phyloP scores from a whole-genome alignment of 53 echinoderm and acorn worm species.

The Mesocentrotus franciscanus region DNA sequence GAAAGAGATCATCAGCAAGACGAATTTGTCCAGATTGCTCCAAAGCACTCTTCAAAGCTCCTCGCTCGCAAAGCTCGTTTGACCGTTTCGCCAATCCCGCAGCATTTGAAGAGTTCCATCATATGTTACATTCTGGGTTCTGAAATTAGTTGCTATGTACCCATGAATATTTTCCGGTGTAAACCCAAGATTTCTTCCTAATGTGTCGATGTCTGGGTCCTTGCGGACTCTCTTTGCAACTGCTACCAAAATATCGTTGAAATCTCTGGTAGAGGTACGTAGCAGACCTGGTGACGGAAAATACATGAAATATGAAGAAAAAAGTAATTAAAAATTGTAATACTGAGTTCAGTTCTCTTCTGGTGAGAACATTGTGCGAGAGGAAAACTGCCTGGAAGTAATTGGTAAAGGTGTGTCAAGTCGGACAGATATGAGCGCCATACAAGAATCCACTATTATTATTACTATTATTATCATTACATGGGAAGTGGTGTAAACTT shows the following conservation, averaged over 20 bases:
- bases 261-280: background rate
- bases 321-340: no score
- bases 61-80: background rate
- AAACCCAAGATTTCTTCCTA: background rate
- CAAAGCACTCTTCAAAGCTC: background rate
- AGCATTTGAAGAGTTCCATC: background rate
- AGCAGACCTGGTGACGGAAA: no score
- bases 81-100: background rate
- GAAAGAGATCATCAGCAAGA: background rate
- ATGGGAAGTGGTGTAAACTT: no score
- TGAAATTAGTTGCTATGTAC: background rate
- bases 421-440: no score
- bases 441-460: no score
- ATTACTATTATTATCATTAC: no score
- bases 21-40: background rate
- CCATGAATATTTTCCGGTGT: background rate
- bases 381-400: no score
- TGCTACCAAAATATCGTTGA: background rate
- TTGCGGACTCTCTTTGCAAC: background rate
- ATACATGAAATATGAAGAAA: no score
- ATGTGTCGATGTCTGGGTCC: background rate
- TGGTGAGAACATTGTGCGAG: no score
- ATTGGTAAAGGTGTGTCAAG: no score
- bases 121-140: background rate
- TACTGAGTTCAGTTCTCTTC: no score